Conservation (phyloP, 2,113 vertebrate genomes). For the Cathartes aura region DNA sequence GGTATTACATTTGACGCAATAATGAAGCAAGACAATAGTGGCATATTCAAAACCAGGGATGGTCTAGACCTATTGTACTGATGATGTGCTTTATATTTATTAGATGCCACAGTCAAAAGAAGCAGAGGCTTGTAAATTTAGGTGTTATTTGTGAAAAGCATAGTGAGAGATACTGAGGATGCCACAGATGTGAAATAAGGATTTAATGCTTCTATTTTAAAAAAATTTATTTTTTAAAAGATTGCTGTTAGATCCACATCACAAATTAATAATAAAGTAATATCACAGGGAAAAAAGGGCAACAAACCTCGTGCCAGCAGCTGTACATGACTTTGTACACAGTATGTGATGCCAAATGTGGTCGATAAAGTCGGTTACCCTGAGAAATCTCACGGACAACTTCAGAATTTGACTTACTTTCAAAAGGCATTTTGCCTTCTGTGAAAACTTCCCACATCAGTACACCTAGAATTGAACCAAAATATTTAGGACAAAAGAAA, state of each 20-base stretch:
- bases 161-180: background rate
- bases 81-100: background rate
- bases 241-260: background rate
- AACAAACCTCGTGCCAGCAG: slow-evolving; percentile 90
- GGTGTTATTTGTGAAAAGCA: background rate
- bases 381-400: slow-evolving; percentile 85
- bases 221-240: background rate
- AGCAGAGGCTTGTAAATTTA: background rate
- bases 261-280: background rate
- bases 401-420: slow-evolving; percentile 81
- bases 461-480: slow-evolving; percentile 77
- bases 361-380: slow-evolving; percentile 86
- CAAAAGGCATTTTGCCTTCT: slow-evolving; percentile 87
- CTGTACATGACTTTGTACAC: slow-evolving; percentile 88
- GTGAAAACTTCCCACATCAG: slow-evolving; percentile 92
- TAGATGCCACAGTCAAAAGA: background rate
- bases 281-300: background rate
- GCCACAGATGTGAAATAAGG: background rate
- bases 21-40: background rate
- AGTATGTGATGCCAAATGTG: slow-evolving; percentile 72
- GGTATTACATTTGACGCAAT: background rate
- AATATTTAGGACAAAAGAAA: background rate
- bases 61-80: background rate
- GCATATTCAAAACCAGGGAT: background rate
- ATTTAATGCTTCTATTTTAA: background rate